A percentile compares a stretch with the other conserved stretches of the same genome.
Conservation (phyloP, 1,140 invertebrate genomes). For the Habropoda laboriosa region DNA sequence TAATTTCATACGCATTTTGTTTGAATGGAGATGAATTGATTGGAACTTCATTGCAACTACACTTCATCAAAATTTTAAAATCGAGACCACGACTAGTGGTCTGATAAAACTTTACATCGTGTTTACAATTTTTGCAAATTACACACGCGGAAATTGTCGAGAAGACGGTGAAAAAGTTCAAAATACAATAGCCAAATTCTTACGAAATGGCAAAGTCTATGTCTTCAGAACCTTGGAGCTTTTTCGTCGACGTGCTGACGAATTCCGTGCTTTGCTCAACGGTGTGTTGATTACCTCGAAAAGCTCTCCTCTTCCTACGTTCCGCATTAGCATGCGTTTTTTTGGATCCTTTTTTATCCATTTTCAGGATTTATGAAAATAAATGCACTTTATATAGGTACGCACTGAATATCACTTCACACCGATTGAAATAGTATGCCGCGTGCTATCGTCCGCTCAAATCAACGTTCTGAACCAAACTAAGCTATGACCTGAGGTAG, state of each 20-base stretch:
- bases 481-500: no score
- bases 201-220: neutral
- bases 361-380: no score
- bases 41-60: slow-evolving; percentile 21
- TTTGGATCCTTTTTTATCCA: no score
- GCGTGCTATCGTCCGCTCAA: no score
- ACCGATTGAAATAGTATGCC: no score
- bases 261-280: neutral
- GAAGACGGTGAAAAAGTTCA: neutral
- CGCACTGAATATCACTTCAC: no score
- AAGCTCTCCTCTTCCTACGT: no score
- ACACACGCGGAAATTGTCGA: neutral
- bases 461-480: no score
- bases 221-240: neutral
- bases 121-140: neutral
- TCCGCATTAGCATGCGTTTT: no score
- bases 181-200: neutral
- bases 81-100: slow-evolving; percentile 22
- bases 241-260: neutral
- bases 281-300: neutral
- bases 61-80: slow-evolving; percentile 42
- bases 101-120: neutral
- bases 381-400: no score
- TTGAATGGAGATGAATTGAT: slow-evolving; percentile 42
- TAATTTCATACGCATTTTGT: slow-evolving; percentile 51